A percentile compares a stretch with the other conserved stretches of the same genome.
phyloP scores from a whole-genome alignment of 1,140 invertebrate genomes.

The Glomeris maerens region DNA sequence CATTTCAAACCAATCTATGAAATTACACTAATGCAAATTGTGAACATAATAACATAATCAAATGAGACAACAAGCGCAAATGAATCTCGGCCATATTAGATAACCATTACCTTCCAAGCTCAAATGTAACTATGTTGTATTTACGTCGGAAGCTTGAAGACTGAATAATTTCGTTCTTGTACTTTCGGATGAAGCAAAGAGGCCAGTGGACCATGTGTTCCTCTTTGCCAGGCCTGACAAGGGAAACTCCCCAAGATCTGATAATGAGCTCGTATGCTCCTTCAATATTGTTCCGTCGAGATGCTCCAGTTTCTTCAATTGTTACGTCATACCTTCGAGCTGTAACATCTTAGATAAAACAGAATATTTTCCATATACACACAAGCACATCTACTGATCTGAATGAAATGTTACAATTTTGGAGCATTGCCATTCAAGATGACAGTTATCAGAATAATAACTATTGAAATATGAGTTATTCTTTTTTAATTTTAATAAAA shows the following conservation, averaged over 20 bases:
- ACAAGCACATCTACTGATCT: too few relatives aligned
- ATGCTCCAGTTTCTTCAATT: conserved; percentile 17
- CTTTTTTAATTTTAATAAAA: too few relatives aligned
- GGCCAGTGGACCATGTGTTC: conserved; percentile 20
- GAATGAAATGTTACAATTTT: too few relatives aligned
- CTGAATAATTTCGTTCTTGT: conserved; percentile 16
- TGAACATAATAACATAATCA: conserved; percentile 1
- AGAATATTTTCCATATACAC: too few relatives aligned
- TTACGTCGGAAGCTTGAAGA: conserved; percentile 7
- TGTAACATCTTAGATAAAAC: conserved; percentile 8
- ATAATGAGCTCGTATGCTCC: conserved; percentile 17
- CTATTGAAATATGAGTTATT: too few relatives aligned
- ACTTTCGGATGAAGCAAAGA: conserved; percentile 19
- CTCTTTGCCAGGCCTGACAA: conserved; percentile 13
- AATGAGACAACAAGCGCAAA: background rate
- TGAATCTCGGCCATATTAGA: background rate
- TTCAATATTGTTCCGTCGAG: conserved; percentile 14
- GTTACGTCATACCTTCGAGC: conserved; percentile 15
- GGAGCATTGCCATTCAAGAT: too few relatives aligned
- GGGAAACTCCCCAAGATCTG: conserved; percentile 17
- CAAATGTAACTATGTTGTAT: conserved; percentile 18
- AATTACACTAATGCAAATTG: background rate
- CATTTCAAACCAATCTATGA: background rate
- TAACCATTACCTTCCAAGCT: conserved; percentile 19
- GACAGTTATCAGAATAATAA: too few relatives aligned